Percentiles rank a stretch among this genome's conserved stretches.
Evolutionary conservation across 2,113 vertebrate species (phyloP).

Genomic region (Toxostoma redivivum): DNA sequence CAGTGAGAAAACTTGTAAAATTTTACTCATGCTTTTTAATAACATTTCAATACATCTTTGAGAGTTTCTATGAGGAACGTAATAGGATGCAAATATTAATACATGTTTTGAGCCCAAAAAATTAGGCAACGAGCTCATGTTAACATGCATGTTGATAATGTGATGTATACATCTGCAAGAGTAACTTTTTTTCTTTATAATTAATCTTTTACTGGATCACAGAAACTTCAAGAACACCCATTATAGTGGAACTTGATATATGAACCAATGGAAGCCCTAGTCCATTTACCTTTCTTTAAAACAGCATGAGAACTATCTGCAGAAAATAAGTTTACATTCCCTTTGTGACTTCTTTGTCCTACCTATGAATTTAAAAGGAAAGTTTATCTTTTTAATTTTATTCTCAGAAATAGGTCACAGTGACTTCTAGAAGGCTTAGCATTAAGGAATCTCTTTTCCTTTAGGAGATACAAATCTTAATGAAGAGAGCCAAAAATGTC

Average conservation of each 20-base stretch:
- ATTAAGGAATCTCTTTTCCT: conserved; percentile 67
- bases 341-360: conserved; percentile 9
- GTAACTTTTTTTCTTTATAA: background rate
- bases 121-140: background rate
- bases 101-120: background rate
- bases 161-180: background rate
- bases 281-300: background rate
- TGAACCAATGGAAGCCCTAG: background rate
- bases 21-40: background rate
- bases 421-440: conserved; percentile 48
- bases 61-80: background rate
- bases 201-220: background rate
- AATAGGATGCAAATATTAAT: background rate
- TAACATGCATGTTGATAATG: background rate
- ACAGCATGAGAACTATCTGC: background rate
- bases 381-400: conserved; percentile 58
- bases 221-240: background rate
- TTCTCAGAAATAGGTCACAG: conserved; percentile 49
- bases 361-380: conserved; percentile 33
- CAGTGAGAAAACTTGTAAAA: background rate
- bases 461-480: conserved; percentile 72
- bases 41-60: background rate
- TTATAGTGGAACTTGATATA: background rate
- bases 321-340: conserved; percentile 23
- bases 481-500: conserved; percentile 72